Base-by-base conservation (phyloP, 2,113 vertebrate species). In the Festucalex cinctus region DNA sequence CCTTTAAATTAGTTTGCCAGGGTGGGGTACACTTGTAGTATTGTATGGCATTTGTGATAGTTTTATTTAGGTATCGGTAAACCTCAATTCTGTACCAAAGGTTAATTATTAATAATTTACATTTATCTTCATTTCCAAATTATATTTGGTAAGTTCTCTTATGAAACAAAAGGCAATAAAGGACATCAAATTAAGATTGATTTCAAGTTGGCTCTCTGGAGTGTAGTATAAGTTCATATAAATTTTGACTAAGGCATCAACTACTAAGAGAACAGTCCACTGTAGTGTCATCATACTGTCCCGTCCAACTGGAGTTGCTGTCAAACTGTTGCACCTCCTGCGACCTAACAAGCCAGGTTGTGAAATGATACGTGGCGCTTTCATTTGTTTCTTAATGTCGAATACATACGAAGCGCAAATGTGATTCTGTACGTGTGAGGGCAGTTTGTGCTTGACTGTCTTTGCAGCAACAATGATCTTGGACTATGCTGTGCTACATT, bases 401-500 rank as follows among this genome's bases (percentile, higher is more conserved):
- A 72, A 73, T 13, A 67, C 57, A 36, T 19, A 24, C 49, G 26
- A 37, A 60, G 19, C 22, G 54, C 54, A 57, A 57, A 32, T 57
- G 61, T 73, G 35, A 39, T 36, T 66, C 22, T 83, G 71, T 79
- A 0, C 58, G 65, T 71, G 68, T 72, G 74, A 67, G 32, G 66
- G 65, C 66, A 24, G 63, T 69, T 65, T 74, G 46, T 51, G 61
- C 64, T 69, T 35, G 2, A 68, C 77, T 76, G 80, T 77, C 72
- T 74, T 44, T 67, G 67, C 84, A 86, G 78, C 81, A 79, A 78
- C 86, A 32, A 73, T 78, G 76, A 80, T 63, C 74, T 76, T 68
- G 77, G 76, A 80, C 71, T 74, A 61, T 72, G 83, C 78, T 84
- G 73, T 77, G 78, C 85, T 80, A 76, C 70, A 80, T 79, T 87